Conservation (phyloP, 2,113 vertebrate genomes). For the Peromyscus californicus region DNA sequence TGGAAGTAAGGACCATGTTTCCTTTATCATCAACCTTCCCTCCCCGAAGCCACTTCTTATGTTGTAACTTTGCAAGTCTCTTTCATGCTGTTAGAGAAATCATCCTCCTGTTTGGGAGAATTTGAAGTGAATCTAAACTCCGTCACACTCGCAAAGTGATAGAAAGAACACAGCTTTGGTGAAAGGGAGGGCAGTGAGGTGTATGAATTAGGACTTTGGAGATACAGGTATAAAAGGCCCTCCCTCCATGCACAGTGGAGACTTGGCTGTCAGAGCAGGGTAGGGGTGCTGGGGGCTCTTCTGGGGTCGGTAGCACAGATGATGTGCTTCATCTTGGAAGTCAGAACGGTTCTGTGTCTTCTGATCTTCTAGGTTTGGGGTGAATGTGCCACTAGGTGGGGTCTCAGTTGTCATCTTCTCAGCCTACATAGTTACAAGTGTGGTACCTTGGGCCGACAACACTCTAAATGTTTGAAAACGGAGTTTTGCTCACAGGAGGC, state of each 20-base stretch:
- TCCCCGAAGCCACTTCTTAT: background rate
- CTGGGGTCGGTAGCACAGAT: background rate
- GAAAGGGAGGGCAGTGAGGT: background rate
- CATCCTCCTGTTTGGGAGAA: conserved; percentile 24
- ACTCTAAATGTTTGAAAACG: background rate
- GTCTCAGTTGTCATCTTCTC: background rate
- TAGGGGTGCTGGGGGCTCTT: background rate
- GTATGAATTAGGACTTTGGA: background rate
- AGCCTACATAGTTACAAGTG: background rate
- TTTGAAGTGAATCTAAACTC: conserved; percentile 26
- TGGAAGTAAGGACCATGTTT: conserved; percentile 90
- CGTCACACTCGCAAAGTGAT: background rate
- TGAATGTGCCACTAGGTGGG: background rate
- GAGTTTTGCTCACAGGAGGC: background rate
- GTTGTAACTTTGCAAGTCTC: conserved; percentile 15
- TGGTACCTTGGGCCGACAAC: too few species aligned
- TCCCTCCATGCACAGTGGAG: background rate
- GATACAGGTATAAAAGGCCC: background rate
- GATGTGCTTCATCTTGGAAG: background rate
- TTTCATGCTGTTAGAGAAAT: background rate
- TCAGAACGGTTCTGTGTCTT: background rate
- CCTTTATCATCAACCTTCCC: background rate
- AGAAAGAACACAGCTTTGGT: background rate
- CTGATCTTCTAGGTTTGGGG: background rate
- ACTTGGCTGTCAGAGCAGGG: background rate